phyloP scores from a whole-genome alignment of 2,888 invertebrate genomes.

The Zelleria hepariella region DNA sequence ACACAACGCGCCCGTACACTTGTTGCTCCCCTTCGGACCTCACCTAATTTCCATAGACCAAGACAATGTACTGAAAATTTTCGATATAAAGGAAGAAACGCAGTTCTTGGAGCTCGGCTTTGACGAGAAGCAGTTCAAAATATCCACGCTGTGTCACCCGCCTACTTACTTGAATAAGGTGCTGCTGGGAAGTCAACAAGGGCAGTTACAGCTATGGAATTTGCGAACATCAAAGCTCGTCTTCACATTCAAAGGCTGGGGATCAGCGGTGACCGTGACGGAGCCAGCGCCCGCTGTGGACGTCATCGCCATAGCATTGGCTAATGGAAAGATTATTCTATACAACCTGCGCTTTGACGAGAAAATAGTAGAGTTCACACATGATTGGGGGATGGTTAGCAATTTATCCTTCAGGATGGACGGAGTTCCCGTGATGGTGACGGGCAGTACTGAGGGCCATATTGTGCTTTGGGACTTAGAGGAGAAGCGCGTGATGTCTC shows the following conservation, averaged over 20 bases:
- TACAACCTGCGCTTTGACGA: slow-evolving; percentile 91
- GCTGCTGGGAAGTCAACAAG: slow-evolving; percentile 88
- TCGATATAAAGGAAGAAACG: slow-evolving; percentile 85
- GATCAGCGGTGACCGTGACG: slow-evolving; percentile 77
- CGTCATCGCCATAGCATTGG: slow-evolving; percentile 90
- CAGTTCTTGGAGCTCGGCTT: slow-evolving; percentile 79
- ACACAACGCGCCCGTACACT: slow-evolving; percentile 79
- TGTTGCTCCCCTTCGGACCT: slow-evolving; percentile 87
- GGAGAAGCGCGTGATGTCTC: slow-evolving; percentile 82
- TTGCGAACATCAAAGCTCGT: slow-evolving; percentile 82
- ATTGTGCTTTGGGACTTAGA: slow-evolving; percentile 96
- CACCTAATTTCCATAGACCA: slow-evolving; percentile 90
- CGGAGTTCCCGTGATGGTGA: slow-evolving; percentile 87
- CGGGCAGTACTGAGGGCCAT: slow-evolving; percentile 86
- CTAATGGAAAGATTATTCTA: slow-evolving; percentile 84
- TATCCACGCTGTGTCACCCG: slow-evolving; percentile 91
- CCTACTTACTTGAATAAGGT: slow-evolving; percentile 96
- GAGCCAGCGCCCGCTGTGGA: slow-evolving; percentile 94
- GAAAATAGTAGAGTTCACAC: slow-evolving; percentile 85
- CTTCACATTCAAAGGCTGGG: slow-evolving; percentile 84
- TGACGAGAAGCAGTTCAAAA: slow-evolving; percentile 77
- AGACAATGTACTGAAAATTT: slow-evolving; percentile 81
- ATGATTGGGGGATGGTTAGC: slow-evolving; percentile 93
- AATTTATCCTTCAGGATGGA: slow-evolving; percentile 90
- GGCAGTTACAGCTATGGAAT: slow-evolving; percentile 91